Base-by-base conservation (phyloP, 2,888 invertebrate species). In the Tenthredo scrophulariae region DNA sequence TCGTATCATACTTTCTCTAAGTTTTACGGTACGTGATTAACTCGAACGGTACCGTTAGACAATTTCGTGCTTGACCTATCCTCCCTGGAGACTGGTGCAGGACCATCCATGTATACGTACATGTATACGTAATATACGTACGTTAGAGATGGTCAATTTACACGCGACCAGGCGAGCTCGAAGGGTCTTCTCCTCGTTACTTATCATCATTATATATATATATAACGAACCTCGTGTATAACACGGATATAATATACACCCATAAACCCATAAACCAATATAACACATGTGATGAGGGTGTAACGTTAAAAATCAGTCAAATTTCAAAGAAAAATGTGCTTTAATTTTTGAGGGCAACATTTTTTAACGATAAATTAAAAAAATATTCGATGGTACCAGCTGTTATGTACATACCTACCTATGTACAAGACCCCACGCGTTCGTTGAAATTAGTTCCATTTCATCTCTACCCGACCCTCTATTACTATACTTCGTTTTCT, bases 21-120 rank as follows among this genome's bases (percentile, higher is more conserved):
- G 80, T 80, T 80, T 80, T 80, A 80, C 62, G 80, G 58, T 80
- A 80, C 80, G 80, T 80, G 80, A 80, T 80, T 80, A 80, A 80
- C 80, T 80, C 80, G 80, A 62, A 80, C 87, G 84, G 84, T 84
- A 84, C 85, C 79, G 75, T 84, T 84, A 84, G 58, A 75, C 84
- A 62, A 86, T 86, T 85, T 72, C 85, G 87, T 65, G 86, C 87
- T 87, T 86, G 87, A 86, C 88, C 86, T 86, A 86, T 86, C 88
- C 72, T 84, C 83, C 62, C 33, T 29, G 22, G 18, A 75, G 58
- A 58, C 29, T 58, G 37, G n/a, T 18, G 10, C 54, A 26, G 43
- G 22, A 74, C 26, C 74, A 18, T 4, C 13, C 10, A 13, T 1
- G 18, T 72, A 72, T 18, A 9, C 22, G 1, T 43, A 22, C 13